Percentiles rank a stretch among this genome's conserved stretches.
phyloP scores from a whole-genome alignment of 2,113 vertebrate genomes.

The Eleginops maclovinus region DNA sequence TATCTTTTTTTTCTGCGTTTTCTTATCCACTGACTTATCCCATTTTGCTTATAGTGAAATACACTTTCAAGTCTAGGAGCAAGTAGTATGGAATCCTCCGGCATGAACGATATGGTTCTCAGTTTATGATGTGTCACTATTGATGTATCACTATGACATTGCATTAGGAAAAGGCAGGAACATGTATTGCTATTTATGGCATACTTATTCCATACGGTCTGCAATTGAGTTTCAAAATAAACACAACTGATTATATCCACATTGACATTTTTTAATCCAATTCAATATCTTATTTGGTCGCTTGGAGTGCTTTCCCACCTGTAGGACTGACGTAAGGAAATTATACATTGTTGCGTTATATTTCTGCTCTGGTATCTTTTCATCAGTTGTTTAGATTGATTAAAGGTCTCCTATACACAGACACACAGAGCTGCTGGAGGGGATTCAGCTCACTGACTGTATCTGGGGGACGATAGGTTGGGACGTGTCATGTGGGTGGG shows the following conservation, averaged over 20 bases:
- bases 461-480: too few relatives aligned
- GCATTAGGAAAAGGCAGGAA: background rate
- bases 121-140: constrained; percentile 1
- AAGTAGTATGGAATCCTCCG: background rate
- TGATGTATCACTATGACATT: background rate
- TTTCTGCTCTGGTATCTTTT: too few relatives aligned
- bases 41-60: constrained; percentile 11
- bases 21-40: constrained; percentile 25
- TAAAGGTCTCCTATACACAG: too few relatives aligned
- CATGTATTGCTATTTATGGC: background rate
- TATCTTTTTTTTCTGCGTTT: constrained; percentile 25
- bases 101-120: background rate
- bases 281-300: constrained; percentile 45
- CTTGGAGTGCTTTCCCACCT: background rate
- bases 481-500: too few relatives aligned
- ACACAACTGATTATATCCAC: constrained; percentile 73
- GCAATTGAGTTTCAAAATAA: constrained; percentile 61
- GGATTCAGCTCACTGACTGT: too few relatives aligned
- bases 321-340: background rate
- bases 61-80: background rate
- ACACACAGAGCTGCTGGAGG: too few relatives aligned
- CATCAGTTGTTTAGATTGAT: background rate
- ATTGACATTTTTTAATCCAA: constrained; percentile 70
- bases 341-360: background rate
- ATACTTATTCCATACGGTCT: background rate